Conservation (phyloP, 1,140 invertebrate genomes). For the Mylabris phalerata region DNA sequence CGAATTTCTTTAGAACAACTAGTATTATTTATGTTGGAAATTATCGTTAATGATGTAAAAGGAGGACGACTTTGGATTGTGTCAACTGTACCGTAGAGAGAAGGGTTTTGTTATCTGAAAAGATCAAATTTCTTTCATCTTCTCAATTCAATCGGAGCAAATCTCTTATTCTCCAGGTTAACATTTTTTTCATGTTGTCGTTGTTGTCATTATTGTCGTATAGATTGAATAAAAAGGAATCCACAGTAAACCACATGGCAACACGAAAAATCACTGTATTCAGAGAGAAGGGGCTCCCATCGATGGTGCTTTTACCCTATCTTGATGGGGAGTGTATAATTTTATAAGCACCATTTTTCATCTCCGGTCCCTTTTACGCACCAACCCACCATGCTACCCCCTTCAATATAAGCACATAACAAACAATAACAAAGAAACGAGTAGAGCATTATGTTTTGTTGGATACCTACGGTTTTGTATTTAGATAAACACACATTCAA, state of each 20-base stretch:
- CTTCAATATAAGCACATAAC: conserved; percentile 8
- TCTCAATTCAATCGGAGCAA: not conserved
- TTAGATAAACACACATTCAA: conserved; percentile 13
- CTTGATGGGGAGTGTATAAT: conserved; percentile 19
- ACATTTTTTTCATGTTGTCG: no score
- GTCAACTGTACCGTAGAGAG: not conserved
- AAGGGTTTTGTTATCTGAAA: conserved; percentile 18
- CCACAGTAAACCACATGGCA: conserved; percentile 2
- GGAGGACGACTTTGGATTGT: not conserved
- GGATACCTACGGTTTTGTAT: conserved; percentile 13
- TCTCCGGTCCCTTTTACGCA: conserved; percentile 3
- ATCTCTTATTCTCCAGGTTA: not conserved
- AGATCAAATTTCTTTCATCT: conserved; percentile 14
- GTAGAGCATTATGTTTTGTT: conserved; percentile 7
- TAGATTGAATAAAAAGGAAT: no score
- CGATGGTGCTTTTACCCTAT: conserved; percentile 16
- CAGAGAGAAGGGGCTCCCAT: not conserved
- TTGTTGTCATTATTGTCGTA: no score
- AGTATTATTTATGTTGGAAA: no score
- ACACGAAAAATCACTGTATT: conserved; percentile 9
- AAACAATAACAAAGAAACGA: no score
- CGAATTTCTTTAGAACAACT: no score
- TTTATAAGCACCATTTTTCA: conserved; percentile 17
- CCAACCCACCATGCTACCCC: conserved; percentile 2
- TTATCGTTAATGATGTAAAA: no score